Percentiles rank a stretch among this genome's conserved stretches.
These are phyloP conservation scores for Acropora yongei DNA, from an alignment of 64 coral and sea anemone species.

Conservation along the genomic window DNA sequence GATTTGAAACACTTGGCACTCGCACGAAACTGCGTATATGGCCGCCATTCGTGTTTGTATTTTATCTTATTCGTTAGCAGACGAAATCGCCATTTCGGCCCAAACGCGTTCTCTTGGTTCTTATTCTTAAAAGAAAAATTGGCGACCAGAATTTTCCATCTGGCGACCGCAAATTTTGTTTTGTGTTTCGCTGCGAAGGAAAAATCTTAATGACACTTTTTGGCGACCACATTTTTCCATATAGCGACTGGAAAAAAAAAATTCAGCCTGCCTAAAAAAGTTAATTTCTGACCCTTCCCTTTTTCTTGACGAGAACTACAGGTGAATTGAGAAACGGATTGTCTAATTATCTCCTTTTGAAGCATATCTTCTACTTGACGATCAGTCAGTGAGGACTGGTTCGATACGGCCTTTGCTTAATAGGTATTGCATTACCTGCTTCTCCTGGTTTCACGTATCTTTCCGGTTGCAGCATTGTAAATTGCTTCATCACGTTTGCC, in stretches of 20 bases:
- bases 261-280: neutral
- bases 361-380: too few relatives aligned
- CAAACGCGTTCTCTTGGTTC: neutral
- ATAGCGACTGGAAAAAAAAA: neutral
- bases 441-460: too few relatives aligned
- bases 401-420: too few relatives aligned
- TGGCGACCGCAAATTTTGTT: neutral
- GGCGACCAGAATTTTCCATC: neutral
- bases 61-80: slow-evolving; percentile 14
- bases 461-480: too few relatives aligned
- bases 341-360: too few relatives aligned
- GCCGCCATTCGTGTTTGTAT: slow-evolving; percentile 31
- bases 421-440: too few relatives aligned
- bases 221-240: neutral
- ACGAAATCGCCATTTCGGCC: neutral
- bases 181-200: neutral
- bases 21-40: slow-evolving; percentile 20
- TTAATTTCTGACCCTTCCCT: neutral
- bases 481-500: too few relatives aligned
- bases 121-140: slow-evolving; percentile 9
- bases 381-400: too few relatives aligned
- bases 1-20: slow-evolving; percentile 19
- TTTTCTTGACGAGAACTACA: too few relatives aligned
- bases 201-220: neutral
- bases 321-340: too few relatives aligned